Evolutionary conservation across 2,113 vertebrate species (phyloP), one percentile per base, ranked within the genome.

Genomic region (Piprites chloris): DNA sequence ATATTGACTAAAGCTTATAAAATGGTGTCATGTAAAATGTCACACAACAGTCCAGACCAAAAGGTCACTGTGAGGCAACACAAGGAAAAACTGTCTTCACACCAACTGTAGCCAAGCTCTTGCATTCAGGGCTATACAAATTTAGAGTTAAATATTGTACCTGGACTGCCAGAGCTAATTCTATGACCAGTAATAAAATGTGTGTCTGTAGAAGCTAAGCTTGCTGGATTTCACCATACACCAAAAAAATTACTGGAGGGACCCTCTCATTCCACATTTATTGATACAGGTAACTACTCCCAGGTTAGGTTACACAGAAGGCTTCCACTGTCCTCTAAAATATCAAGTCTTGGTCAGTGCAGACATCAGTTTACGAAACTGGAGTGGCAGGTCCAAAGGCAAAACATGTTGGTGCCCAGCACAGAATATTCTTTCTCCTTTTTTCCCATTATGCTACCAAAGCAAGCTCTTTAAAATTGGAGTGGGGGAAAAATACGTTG

Each of bases 391-490:
- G 10, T 50, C 33, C 72, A 41, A 61, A 74, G 37, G 41, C 41
- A 69, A 82, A 74, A 78, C 35, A 3, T 0, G 9, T 12, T 50
- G 24, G 41, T 68, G n/a, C 39, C 21, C 35, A 10, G n/a, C 1
- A 1, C 13, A 19, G 39, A 8, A 20, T 0, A 46, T 9, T 37
- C 6, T n/a, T 41, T 24, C 10, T 20, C 28, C 58, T 35, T 26
- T 52, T 35, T 14, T 13, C 12, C 24, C 24, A 59, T 66, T 87
- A 52, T 58, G 6, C 21, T 69, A 83, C 74, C 52, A 56, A 80
- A 69, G 16, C 11, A 66, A 87, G 22, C 8, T 62, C 58, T 79
- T 75, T 28, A 75, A 84, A 76, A 76, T 13, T 28, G 39, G 4
- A 55, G 24, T 11, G 30, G 53, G 18, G 12, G 14, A 63, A 72